Conservation (phyloP, 2,888 invertebrate species). For the Torymus tubicola region DNA sequence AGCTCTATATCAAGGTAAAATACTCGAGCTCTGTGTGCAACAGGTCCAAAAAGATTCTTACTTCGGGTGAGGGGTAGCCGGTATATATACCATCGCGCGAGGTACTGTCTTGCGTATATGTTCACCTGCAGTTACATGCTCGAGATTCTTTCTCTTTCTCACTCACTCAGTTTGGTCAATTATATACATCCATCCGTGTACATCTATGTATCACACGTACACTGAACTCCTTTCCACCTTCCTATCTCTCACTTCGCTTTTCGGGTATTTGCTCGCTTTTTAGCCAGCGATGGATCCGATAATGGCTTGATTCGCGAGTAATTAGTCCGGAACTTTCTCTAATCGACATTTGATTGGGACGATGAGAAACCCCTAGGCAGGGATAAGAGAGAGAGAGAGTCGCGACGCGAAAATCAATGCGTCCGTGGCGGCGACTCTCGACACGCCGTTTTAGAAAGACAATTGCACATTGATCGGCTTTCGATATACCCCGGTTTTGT, state of each 20-base stretch:
- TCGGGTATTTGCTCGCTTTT: not conserved
- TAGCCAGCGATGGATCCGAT: constrained; percentile 52
- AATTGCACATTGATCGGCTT: too few relatives aligned
- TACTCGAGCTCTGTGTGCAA: constrained; percentile 57
- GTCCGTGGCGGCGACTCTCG: constrained; percentile 13
- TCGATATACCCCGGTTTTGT: too few relatives aligned
- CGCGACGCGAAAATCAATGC: constrained; percentile 49
- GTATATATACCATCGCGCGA: too few relatives aligned
- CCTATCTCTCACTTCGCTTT: constrained; percentile 20
- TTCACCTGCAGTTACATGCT: too few relatives aligned
- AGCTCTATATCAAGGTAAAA: constrained; percentile 15
- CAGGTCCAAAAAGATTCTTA: constrained; percentile 61
- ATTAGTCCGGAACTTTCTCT: constrained; percentile 68
- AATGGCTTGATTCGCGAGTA: constrained; percentile 64
- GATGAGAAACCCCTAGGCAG: not conserved
- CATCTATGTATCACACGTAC: too few relatives aligned
- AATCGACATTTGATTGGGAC: constrained; percentile 68
- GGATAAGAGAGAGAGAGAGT: not conserved
- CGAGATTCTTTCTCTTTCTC: too few relatives aligned
- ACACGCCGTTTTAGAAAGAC: not conserved
- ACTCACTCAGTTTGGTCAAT: too few relatives aligned
- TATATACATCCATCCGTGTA: too few relatives aligned
- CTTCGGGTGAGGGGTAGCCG: not conserved
- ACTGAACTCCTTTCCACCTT: not conserved
- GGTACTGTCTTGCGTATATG: too few relatives aligned